Percentiles rank a stretch among this genome's conserved stretches.
Conservation (phyloP, 1,140 invertebrate genomes). For the Zaprionus africanus region DNA sequence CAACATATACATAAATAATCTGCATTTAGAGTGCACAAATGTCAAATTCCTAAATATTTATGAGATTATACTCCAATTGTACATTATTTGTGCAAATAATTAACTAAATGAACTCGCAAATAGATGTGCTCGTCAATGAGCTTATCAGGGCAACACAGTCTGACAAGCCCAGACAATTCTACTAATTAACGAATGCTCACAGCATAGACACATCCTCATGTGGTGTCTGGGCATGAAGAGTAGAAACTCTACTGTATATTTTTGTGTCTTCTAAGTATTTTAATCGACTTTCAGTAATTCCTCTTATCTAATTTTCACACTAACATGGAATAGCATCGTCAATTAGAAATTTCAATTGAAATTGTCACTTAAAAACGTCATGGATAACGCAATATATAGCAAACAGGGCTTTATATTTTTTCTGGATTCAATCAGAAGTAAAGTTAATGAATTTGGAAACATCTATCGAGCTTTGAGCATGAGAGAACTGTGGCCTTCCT, state of each 20-base stretch:
- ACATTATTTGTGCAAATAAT: constrained; percentile 4
- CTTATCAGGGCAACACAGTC: constrained; percentile 23
- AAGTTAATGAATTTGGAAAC: neutral
- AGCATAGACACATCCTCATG: neutral
- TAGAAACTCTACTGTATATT: too few relatives aligned
- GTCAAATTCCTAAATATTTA: neutral
- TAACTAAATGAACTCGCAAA: constrained; percentile 1
- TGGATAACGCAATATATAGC: neutral
- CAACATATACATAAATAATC: neutral
- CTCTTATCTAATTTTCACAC: neutral
- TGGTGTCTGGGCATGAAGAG: neutral
- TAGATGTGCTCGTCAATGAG: neutral
- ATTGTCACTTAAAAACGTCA: constrained; percentile 16
- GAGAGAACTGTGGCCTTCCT: constrained; percentile 20
- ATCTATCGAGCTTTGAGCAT: neutral
- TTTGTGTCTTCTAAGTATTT: neutral
- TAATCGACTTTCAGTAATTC: neutral
- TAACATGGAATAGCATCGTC: neutral
- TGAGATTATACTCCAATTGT: neutral
- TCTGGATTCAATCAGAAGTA: neutral
- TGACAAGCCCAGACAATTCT: neutral
- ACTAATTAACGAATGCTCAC: constrained; percentile 9
- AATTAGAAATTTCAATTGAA: constrained; percentile 38
- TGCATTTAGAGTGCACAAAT: neutral
- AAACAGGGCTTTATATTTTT: neutral